Evolutionary conservation across 2,888 invertebrate species (phyloP).

Genomic region (Dexiosoma caninum): DNA sequence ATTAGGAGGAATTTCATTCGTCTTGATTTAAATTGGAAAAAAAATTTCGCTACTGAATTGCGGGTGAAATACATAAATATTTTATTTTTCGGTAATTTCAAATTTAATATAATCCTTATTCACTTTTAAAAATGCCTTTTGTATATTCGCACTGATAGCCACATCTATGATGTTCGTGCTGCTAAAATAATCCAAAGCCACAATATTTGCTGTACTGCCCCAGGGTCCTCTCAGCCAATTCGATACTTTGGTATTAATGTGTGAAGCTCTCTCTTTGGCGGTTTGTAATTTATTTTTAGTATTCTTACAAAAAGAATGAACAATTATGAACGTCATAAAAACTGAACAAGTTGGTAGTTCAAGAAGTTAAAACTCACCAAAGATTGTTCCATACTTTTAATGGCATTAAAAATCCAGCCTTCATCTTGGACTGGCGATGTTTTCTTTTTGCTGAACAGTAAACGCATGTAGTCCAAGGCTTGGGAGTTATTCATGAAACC

Average conservation of each 20-base stretch:
- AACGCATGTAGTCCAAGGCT: slow-evolving; percentile 73
- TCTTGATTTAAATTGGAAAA: too few species aligned
- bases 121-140: slow-evolving; percentile 72
- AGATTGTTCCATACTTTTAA: slow-evolving; percentile 73
- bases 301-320: slow-evolving; percentile 64
- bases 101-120: slow-evolving; percentile 72
- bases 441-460: slow-evolving; percentile 73
- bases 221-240: slow-evolving; percentile 83
- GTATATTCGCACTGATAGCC: slow-evolving; percentile 80
- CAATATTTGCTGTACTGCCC: slow-evolving; percentile 84
- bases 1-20: too few species aligned
- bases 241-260: slow-evolving; percentile 83
- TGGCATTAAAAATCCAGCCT: slow-evolving; percentile 75
- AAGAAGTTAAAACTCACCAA: slow-evolving; percentile 68
- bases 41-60: too few species aligned
- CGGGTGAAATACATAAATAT: too few species aligned
- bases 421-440: slow-evolving; percentile 72
- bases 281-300: slow-evolving; percentile 70
- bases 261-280: slow-evolving; percentile 72
- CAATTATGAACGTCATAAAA: not conserved
- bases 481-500: slow-evolving; percentile 73
- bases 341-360: not conserved
- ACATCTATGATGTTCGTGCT: slow-evolving; percentile 85
- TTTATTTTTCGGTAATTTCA: slow-evolving; percentile 66
- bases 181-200: slow-evolving; percentile 86